These are phyloP conservation scores for Somateria mollissima DNA, from an alignment of 2,797 vertebrate genomes.

Conservation along the genomic window DNA sequence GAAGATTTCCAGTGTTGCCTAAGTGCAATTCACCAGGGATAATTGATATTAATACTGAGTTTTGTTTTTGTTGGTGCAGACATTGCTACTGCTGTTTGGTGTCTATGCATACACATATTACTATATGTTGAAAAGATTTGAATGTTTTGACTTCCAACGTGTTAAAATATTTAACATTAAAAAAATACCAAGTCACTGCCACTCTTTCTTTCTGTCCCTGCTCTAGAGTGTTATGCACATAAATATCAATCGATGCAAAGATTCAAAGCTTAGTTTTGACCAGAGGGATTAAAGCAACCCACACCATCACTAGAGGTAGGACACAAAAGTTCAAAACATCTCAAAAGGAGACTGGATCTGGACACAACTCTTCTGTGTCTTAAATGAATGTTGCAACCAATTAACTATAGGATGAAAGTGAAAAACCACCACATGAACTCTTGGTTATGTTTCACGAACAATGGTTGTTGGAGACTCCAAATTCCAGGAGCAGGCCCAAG, in stretches of 20 bases:
- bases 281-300: not conserved
- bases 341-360: not conserved
- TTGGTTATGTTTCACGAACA: not conserved
- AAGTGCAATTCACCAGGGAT: not conserved
- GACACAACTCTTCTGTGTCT: not conserved
- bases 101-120: not conserved
- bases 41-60: not conserved
- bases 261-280: not conserved
- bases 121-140: accelerated
- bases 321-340: not conserved
- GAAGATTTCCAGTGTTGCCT: not conserved
- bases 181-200: not conserved
- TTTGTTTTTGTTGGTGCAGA: not conserved
- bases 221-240: not conserved
- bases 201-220: not conserved
- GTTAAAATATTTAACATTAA: not conserved
- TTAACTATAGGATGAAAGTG: not conserved
- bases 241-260: not conserved
- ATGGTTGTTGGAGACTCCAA: not conserved
- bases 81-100: not conserved
- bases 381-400: not conserved
- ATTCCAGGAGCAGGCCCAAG: not conserved
- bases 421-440: not conserved
- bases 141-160: not conserved
- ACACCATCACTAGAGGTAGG: accelerated